Evolutionary conservation across 2,113 vertebrate genomes (phyloP).

Genomic region (Ceratotherium simum): DNA sequence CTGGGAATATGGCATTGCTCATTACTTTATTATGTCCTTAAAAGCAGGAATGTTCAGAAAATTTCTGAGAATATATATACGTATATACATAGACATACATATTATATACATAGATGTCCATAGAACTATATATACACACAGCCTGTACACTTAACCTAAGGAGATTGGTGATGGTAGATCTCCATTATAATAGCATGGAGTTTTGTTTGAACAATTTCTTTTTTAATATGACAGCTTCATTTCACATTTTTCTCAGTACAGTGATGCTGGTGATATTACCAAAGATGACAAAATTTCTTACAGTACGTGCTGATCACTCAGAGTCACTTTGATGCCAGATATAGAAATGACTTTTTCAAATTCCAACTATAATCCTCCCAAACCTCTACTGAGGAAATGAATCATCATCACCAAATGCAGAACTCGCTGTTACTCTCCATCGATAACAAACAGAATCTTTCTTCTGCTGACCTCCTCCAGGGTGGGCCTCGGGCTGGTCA

Average conservation of each 20-base stretch:
- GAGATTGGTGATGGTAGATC: not conserved
- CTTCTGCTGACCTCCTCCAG: not conserved
- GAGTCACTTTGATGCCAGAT: constrained; percentile 21
- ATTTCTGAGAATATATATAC: not conserved
- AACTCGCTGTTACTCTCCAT: not conserved
- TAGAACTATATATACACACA: too few relatives aligned
- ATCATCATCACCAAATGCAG: not conserved
- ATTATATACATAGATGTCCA: too few relatives aligned
- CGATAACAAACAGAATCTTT: not conserved
- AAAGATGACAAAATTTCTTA: not conserved
- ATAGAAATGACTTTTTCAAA: constrained; percentile 67
- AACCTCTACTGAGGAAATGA: constrained; percentile 59
- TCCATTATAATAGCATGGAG: not conserved
- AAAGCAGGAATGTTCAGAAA: not conserved
- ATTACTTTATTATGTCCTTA: not conserved
- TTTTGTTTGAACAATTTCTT: not conserved
- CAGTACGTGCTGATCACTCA: constrained; percentile 31
- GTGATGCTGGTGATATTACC: not conserved
- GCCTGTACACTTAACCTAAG: not conserved
- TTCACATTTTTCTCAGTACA: not conserved
- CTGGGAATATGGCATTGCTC: not conserved
- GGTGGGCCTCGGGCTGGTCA: too few relatives aligned
- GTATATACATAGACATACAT: too few relatives aligned
- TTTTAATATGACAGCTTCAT: not conserved
- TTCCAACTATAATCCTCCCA: constrained; percentile 30